A percentile compares a stretch with the other conserved stretches of the same genome.
Evolutionary conservation across 30 jellyfish, hydroid and myxozoan species (phyloP).

Genomic region (Rhopilema esculentum): DNA sequence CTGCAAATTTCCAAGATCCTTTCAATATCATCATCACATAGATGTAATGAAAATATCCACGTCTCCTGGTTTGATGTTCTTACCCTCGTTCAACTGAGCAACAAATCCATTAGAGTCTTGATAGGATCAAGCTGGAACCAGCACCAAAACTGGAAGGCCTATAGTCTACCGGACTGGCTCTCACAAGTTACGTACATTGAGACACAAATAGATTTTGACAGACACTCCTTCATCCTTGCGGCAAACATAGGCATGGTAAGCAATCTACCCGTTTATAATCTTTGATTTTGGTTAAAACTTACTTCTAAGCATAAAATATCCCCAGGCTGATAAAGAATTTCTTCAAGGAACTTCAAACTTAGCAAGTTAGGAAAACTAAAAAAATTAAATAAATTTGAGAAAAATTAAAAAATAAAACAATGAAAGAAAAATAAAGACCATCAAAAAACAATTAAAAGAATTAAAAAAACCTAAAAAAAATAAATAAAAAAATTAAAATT

Average conservation of each 20-base stretch:
- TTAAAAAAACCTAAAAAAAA: too few relatives aligned
- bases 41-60: not conserved
- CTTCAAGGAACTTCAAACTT: too few relatives aligned
- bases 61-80: not conserved
- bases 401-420: not conserved
- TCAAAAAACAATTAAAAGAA: not conserved
- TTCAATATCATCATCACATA: not conserved
- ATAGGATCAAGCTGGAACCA: not conserved
- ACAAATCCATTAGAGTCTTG: not conserved
- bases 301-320: too few relatives aligned
- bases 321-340: too few relatives aligned
- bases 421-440: not conserved
- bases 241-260: constrained; percentile 52
- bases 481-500: too few relatives aligned
- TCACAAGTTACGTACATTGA: constrained; percentile 21
- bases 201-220: constrained; percentile 24
- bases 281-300: not conserved
- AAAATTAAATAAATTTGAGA: too few relatives aligned
- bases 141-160: constrained; percentile 17
- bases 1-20: not conserved
- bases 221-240: constrained; percentile 4
- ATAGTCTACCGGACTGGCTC: constrained; percentile 57
- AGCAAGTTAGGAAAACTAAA: too few relatives aligned
- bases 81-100: not conserved
- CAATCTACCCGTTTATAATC: not conserved